Evolutionary conservation across 2,888 invertebrate species (phyloP), one percentile per base, ranked within the genome.

Genomic region (Helicoverpa assulta): DNA sequence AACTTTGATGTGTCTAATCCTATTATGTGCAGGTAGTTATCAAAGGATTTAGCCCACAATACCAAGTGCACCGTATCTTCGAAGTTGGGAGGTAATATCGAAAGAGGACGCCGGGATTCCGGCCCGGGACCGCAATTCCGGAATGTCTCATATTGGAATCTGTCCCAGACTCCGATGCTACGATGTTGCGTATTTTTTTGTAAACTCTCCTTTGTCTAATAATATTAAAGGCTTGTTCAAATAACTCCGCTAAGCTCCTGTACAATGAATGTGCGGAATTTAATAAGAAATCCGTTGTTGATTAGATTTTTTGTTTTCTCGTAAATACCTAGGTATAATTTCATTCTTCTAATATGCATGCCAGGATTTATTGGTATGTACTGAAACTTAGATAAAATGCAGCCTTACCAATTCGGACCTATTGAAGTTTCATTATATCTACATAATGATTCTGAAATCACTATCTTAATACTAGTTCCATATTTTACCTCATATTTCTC

Each of bases 71-170:
- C 63, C 71, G 72, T 78, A 75, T 74, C 78, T 63, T 59, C 37
- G 70, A 76, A 74, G 69, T 61, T 62, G 61, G 59, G 26, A 76
- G 78, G 80, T 84, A 82, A 85, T 87, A 87, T 85, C 73, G 81
- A 79, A 74, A 81, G 74, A 82, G 72, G 67, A 69, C 75, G 55
- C 76, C 81, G 65, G 80, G 80, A 88, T 88, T 88, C 86, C 87
- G 68, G 75, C 76, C 84, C 78, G 72, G 71, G 76, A 75, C 81
- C 78, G 81, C 85, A 81, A 84, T 85, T 84, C 82, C 29, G 88
- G 89, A 90, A 92, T 91, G 85, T 84, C 80, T 85, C 83, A 83
- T 90, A 90, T 90, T 90, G 90, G 89, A 89, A 90, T 90, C 84
- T 82, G 76, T 69, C 76, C 68, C 83, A 80, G 82, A 85, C 85